Percentiles rank a stretch among this genome's conserved stretches.
These are phyloP conservation scores for Zootermopsis nevadensis DNA, from an alignment of 2,888 invertebrate genomes.

Conservation along the genomic window DNA sequence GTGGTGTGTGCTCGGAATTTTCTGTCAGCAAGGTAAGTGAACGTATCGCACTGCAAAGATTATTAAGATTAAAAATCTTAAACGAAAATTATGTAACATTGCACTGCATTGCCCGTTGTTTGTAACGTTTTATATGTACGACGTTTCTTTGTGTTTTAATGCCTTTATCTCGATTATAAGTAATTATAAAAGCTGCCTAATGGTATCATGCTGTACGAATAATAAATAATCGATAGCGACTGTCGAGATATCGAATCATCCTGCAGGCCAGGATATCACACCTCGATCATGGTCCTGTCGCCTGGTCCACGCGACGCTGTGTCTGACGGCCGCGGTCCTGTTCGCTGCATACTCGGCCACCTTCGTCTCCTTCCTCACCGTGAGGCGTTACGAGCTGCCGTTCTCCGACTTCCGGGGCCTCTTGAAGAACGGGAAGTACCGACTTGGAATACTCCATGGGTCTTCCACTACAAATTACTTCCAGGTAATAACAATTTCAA, in stretches of 20 bases:
- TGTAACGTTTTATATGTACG: too few relatives aligned
- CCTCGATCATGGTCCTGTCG: background rate
- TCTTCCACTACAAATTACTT: background rate
- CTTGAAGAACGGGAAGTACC: background rate
- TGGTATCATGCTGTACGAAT: too few relatives aligned
- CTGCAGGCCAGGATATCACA: background rate
- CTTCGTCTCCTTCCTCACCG: background rate
- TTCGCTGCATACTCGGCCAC: constrained; percentile 2
- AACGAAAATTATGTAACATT: too few relatives aligned
- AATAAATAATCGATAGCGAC: too few relatives aligned
- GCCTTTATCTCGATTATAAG: too few relatives aligned
- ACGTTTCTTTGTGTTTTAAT: too few relatives aligned
- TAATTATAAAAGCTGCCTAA: too few relatives aligned
- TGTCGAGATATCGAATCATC: background rate
- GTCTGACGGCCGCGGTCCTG: background rate
- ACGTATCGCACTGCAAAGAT: too few relatives aligned
- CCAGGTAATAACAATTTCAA: too few relatives aligned
- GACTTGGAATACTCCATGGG: background rate
- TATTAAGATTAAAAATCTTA: too few relatives aligned
- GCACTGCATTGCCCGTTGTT: too few relatives aligned
- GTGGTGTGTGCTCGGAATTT: background rate
- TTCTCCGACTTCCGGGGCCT: background rate
- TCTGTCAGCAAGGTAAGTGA: constrained; percentile 12
- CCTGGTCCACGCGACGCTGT: background rate
- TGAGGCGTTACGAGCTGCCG: background rate